Percentiles rank a stretch among this genome's conserved stretches.
phyloP scores from a whole-genome alignment of 1,140 invertebrate genomes.

The Ectropis grisescens region DNA sequence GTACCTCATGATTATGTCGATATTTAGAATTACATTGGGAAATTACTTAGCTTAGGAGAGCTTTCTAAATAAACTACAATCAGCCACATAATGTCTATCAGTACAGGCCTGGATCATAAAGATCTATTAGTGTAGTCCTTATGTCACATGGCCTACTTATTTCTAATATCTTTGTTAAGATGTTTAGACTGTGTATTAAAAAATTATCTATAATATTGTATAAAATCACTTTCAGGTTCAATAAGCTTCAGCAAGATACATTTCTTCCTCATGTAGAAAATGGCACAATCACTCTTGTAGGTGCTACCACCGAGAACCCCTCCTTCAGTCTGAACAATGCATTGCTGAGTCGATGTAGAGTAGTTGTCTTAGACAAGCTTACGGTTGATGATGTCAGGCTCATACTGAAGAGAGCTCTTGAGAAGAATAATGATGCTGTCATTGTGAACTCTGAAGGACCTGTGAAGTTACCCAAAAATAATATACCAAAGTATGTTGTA shows the following conservation, averaged over 20 bases:
- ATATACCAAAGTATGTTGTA: slow-evolving; percentile 9
- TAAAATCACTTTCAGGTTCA: slow-evolving; percentile 82
- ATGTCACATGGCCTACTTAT: no score
- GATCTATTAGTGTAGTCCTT: not conserved
- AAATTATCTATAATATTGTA: no score
- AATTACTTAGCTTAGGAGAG: no score
- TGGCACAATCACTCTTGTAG: slow-evolving; percentile 85
- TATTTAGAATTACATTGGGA: no score
- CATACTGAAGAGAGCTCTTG: slow-evolving; percentile 76
- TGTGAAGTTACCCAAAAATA: not conserved
- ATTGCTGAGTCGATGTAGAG: slow-evolving; percentile 81
- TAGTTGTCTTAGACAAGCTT: slow-evolving; percentile 84
- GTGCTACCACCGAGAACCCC: slow-evolving; percentile 91
- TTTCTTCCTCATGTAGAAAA: slow-evolving; percentile 86
- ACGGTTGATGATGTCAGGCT: slow-evolving; percentile 68
- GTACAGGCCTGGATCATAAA: no score
- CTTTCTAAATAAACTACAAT: no score
- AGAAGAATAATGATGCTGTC: slow-evolving; percentile 29
- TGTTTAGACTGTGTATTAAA: no score
- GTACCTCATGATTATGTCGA: no score
- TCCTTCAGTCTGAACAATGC: slow-evolving; percentile 88
- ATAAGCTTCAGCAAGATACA: slow-evolving; percentile 86
- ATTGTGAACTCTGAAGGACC: slow-evolving; percentile 18
- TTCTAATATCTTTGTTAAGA: no score
- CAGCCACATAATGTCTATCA: no score